Evolutionary conservation across 2,113 vertebrate genomes (phyloP), one percentile per base, ranked within the genome.

Genomic region (Calidris pugnax): DNA sequence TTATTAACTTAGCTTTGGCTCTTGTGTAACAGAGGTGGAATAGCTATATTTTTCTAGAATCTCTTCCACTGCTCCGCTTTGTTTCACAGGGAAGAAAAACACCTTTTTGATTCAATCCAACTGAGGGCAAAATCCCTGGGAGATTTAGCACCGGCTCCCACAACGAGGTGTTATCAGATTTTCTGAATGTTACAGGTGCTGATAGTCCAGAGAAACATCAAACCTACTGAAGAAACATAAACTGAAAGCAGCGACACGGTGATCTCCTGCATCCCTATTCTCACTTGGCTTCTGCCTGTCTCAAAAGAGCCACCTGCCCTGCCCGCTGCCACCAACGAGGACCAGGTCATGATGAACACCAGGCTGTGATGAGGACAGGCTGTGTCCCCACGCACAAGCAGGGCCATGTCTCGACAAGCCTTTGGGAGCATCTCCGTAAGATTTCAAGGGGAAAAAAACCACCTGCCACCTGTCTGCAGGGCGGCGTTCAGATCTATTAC

Each of bases 401-500:
- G 32, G 33, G 18, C 78, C 5, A 4, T 9, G 35, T 37, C 33
- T 51, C 27, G 3, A 28, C 55, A 32, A 24, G 66, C 56, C 10
- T 27, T 27, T 1, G 21, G 28, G 35, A 3, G 28, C 0, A 4
- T 14, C 33, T 41, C 48, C 24, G 0, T 2, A 5, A 32, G 16
- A 27, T 35, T 50, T 27, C 14, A 39, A 10, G 14, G 27, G 3
- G 7, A 3, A 63, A 48, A 32, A 26, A 21, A 14, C 3, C 59
- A 11, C 6, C 4, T 6, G 64, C n/a, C 82, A 41, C 85, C 27
- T 10, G 47, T 14, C 57, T 28, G 57, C 66, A 28, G 50, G 30
- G 39, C 14, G 3, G 51, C 15, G 3, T 9, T n/a, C 56, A 1
- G 7, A 6, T 20, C 59, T 32, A 0, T 3, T 3, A 2, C 0